Evolutionary conservation across 2,797 vertebrate species (phyloP).

Genomic region (Cynodonichthys magdalenae): DNA sequence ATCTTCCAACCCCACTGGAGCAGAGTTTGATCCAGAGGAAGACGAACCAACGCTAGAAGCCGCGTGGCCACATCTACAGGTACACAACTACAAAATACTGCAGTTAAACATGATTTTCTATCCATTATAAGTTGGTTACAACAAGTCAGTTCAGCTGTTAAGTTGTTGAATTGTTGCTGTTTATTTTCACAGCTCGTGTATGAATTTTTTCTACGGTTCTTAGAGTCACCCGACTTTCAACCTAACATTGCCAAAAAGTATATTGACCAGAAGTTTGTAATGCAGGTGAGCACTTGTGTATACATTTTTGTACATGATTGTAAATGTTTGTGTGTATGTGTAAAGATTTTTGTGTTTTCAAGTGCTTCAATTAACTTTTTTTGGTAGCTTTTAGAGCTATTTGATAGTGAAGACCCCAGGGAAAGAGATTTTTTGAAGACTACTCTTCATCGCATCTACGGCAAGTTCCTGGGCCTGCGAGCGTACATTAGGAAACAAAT

Average conservation of each 20-base stretch:
- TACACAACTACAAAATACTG: constrained; percentile 57
- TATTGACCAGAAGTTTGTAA: constrained; percentile 99
- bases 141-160: too few species aligned
- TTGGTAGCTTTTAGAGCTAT: constrained; percentile 92
- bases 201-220: constrained; percentile 98
- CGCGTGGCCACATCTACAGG: constrained; percentile 98
- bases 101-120: neutral
- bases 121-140: neutral
- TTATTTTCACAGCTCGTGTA: constrained; percentile 90
- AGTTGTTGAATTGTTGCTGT: neutral
- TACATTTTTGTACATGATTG: neutral
- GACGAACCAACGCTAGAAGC: constrained; percentile 97
- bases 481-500: constrained; percentile 99
- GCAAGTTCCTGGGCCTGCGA: constrained; percentile 97
- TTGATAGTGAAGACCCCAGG: constrained; percentile 98
- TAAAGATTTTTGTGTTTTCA: neutral
- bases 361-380: neutral
- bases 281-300: constrained; percentile 87
- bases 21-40: constrained; percentile 98
- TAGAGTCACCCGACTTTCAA: constrained; percentile 99
- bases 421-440: constrained; percentile 99
- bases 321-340: neutral
- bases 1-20: constrained; percentile 97
- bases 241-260: constrained; percentile 99
- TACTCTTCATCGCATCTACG: constrained; percentile 98